Conservation (phyloP, 2,888 invertebrate species). For the Crocallis elinguaria region DNA sequence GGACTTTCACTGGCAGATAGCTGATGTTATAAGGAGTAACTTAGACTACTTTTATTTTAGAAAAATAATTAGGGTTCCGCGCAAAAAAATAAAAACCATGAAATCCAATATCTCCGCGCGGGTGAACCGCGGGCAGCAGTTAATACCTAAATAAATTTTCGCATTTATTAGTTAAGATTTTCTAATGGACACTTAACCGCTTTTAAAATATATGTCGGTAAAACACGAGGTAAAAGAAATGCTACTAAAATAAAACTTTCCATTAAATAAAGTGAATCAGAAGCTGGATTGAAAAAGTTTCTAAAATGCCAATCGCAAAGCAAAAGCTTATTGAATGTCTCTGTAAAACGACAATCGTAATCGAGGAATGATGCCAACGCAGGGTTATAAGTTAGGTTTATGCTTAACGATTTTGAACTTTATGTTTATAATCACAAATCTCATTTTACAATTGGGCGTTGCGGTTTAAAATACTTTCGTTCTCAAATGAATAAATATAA, state of each 20-base stretch:
- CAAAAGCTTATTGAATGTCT: conserved; percentile 50
- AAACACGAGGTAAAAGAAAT: background rate
- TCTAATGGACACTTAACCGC: too few relatives aligned
- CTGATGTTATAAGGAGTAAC: too few relatives aligned
- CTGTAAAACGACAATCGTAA: conserved; percentile 45
- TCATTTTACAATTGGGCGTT: background rate
- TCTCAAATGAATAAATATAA: too few relatives aligned
- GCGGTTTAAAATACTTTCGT: too few relatives aligned
- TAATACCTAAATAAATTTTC: too few relatives aligned
- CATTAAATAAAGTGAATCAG: conserved; percentile 9
- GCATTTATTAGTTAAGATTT: too few relatives aligned
- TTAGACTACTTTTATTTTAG: too few relatives aligned
- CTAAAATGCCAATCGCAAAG: conserved; percentile 45
- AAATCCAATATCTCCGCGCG: too few relatives aligned
- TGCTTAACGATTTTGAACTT: conserved; percentile 38
- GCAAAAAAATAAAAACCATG: too few relatives aligned
- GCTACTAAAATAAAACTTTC: background rate
- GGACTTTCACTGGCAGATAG: too few relatives aligned
- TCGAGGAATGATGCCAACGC: conserved; percentile 41
- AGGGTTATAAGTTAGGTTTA: conserved; percentile 33
- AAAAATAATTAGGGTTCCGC: too few relatives aligned
- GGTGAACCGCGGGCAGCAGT: too few relatives aligned
- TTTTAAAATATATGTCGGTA: background rate
- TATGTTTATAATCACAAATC: conserved; percentile 3
- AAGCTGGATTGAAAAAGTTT: conserved; percentile 36